A percentile compares a stretch with the other conserved stretches of the same genome.
phyloP scores from a whole-genome alignment of 2,797 vertebrate genomes.

The Bryconaethiops microstoma region DNA sequence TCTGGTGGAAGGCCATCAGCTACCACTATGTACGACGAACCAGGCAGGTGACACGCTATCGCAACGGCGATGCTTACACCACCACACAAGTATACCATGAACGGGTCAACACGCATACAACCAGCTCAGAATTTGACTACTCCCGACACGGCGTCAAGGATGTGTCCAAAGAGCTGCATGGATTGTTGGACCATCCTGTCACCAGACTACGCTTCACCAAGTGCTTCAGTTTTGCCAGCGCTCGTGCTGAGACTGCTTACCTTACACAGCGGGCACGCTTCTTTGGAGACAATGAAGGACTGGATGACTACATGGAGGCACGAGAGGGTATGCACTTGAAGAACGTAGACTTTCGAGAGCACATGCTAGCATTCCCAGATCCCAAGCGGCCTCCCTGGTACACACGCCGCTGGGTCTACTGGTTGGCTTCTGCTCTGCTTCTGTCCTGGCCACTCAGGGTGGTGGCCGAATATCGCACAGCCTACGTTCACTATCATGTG shows the following conservation, averaged over 20 bases:
- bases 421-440: slow-evolving; percentile 74
- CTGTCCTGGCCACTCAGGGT: slow-evolving; percentile 80
- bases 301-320: slow-evolving; percentile 83
- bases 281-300: slow-evolving; percentile 78
- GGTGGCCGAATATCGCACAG: slow-evolving; percentile 75
- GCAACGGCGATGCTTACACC: slow-evolving; percentile 82
- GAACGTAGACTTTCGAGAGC: slow-evolving; percentile 80
- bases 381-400: slow-evolving; percentile 77
- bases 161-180: slow-evolving; percentile 74
- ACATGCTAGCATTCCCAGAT: slow-evolving; percentile 78
- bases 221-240: slow-evolving; percentile 81
- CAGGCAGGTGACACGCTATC: slow-evolving; percentile 79
- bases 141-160: slow-evolving; percentile 70
- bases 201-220: slow-evolving; percentile 78
- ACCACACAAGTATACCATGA: slow-evolving; percentile 80
- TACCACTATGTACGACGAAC: slow-evolving; percentile 81
- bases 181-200: slow-evolving; percentile 70
- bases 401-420: slow-evolving; percentile 76
- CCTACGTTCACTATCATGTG: slow-evolving; percentile 82
- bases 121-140: slow-evolving; percentile 72
- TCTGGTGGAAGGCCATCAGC: slow-evolving; percentile 84
- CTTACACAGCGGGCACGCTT: slow-evolving; percentile 80
- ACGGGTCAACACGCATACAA: slow-evolving; percentile 73
- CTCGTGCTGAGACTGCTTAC: slow-evolving; percentile 77
- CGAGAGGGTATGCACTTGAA: slow-evolving; percentile 82